phyloP scores from a whole-genome alignment of 2,888 invertebrate species.

The Muscina levida region DNA sequence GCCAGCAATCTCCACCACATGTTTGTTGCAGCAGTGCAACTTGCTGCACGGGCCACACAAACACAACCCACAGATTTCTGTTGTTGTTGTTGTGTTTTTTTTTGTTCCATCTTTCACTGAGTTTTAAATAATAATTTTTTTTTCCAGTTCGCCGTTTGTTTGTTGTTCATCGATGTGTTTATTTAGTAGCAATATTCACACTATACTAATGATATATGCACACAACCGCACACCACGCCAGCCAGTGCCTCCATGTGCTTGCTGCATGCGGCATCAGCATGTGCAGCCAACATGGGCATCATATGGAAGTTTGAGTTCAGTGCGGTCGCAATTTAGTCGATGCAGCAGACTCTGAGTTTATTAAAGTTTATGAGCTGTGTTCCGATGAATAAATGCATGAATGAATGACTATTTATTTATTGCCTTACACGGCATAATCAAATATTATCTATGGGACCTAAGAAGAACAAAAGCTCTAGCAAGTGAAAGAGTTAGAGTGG shows the following conservation, averaged over 20 bases:
- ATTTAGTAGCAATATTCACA: conserved; percentile 44
- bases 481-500: background rate
- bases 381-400: conserved; percentile 33
- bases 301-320: background rate
- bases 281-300: background rate
- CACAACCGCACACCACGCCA: background rate
- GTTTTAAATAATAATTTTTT: conserved; percentile 34
- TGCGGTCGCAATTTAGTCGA: background rate
- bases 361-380: conserved; percentile 30
- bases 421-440: conserved; percentile 25
- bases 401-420: conserved; percentile 45
- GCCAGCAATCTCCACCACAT: background rate
- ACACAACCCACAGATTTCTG: conserved; percentile 32
- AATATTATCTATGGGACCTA: conserved; percentile 36
- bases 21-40: background rate
- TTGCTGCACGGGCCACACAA: background rate
- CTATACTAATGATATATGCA: conserved; percentile 45
- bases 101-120: too few species aligned
- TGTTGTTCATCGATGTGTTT: conserved; percentile 30
- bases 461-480: background rate
- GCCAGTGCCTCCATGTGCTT: background rate
- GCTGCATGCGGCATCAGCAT: conserved; percentile 1
- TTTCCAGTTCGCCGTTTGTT: conserved; percentile 11
- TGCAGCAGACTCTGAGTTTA: conserved; percentile 19
- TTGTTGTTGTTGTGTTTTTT: background rate